Conservation (phyloP, 2,113 vertebrate genomes). For the Halcyon malimbica region DNA sequence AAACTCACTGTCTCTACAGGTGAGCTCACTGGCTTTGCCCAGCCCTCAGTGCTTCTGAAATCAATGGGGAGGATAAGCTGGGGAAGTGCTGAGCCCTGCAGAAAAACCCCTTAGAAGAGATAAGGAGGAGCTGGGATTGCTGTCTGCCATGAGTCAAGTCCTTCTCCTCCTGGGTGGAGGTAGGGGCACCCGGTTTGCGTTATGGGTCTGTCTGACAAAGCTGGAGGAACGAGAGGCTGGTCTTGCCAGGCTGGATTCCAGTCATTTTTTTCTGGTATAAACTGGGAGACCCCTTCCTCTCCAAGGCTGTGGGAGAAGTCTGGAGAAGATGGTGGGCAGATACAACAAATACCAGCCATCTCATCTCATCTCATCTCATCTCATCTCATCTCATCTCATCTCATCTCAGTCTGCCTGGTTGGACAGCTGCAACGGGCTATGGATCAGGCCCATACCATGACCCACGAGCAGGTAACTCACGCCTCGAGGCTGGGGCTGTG, state of each 20-base stretch:
- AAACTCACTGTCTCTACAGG: background rate
- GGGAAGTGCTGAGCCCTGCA: constrained; percentile 15
- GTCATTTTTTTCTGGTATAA: background rate
- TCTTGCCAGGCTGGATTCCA: background rate
- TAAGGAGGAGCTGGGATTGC: constrained; percentile 5
- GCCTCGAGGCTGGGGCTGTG: constrained; percentile 64
- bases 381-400: no score
- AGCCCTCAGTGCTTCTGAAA: background rate
- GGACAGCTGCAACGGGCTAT: background rate
- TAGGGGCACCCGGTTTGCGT: background rate
- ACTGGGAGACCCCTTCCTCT: background rate
- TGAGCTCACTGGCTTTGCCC: background rate
- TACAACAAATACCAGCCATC: background rate
- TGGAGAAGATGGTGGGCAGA: background rate
- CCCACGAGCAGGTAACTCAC: constrained; percentile 15
- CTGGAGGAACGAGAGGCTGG: background rate
- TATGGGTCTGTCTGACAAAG: background rate
- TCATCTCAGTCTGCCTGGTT: fast-evolving
- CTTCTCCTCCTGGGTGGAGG: background rate
- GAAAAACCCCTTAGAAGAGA: constrained; percentile 23
- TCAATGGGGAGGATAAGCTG: background rate
- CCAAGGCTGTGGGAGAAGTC: background rate
- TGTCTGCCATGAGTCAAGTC: background rate
- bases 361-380: background rate
- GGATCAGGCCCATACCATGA: background rate